phyloP scores from a whole-genome alignment of 2,888 invertebrate genomes.

The Hypsopygia costalis region DNA sequence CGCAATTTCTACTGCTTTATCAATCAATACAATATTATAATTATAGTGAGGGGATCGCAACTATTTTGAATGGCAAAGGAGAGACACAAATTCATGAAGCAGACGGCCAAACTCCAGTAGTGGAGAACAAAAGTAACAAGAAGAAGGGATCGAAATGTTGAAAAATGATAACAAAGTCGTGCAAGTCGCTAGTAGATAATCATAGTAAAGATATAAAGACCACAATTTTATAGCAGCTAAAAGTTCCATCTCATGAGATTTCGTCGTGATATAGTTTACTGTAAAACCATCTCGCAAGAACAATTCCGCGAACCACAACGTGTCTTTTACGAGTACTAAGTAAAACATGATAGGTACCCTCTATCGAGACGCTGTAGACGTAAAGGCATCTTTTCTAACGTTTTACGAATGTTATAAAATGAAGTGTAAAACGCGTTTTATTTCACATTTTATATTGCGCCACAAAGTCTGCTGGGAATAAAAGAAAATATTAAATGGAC shows the following conservation, averaged over 20 bases:
- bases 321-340: conserved; percentile 35
- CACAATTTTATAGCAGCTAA: neutral
- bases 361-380: conserved; percentile 23
- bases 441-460: conserved; percentile 34
- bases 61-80: no score
- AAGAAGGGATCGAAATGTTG: no score
- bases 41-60: no score
- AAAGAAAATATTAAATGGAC: conserved; percentile 18
- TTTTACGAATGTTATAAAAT: conserved; percentile 41
- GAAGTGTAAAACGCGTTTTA: conserved; percentile 42
- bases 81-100: no score
- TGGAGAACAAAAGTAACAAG: no score
- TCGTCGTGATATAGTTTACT: neutral
- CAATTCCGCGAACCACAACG: conserved; percentile 7
- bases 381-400: conserved; percentile 21
- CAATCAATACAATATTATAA: no score
- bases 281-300: conserved; percentile 2
- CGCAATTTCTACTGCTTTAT: no score
- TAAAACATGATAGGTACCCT: conserved; percentile 31
- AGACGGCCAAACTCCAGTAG: no score
- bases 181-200: no score
- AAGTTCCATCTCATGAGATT: neutral
- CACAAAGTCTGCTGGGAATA: conserved; percentile 33
- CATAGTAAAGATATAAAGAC: no score
- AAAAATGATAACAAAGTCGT: no score